Percentiles rank a stretch among this genome's conserved stretches.
phyloP scores from a whole-genome alignment of 2,797 vertebrate genomes.

The Clangula hyemalis region DNA sequence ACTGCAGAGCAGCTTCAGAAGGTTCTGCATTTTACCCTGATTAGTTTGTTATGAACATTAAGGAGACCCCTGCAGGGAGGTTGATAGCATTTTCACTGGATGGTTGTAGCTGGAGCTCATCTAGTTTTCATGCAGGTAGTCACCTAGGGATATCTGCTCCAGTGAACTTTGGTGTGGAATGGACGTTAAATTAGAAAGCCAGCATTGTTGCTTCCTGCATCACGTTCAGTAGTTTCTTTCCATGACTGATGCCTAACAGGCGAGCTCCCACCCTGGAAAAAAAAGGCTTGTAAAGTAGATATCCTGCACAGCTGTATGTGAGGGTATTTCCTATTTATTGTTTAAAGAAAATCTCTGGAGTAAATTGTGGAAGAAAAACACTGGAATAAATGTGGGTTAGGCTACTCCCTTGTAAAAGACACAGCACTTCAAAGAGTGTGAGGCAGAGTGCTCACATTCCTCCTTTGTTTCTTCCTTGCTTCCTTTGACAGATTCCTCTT shows the following conservation, averaged over 20 bases:
- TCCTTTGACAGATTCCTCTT: conserved; percentile 35
- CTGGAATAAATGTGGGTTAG: background rate
- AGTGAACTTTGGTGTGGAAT: background rate
- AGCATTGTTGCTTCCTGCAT: conserved; percentile 67
- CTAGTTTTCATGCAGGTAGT: background rate
- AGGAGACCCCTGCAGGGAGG: background rate
- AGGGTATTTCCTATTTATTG: conserved; percentile 74
- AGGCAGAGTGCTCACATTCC: background rate
- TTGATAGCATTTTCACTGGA: background rate
- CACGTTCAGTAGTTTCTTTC: conserved; percentile 61
- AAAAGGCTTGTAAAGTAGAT: conserved; percentile 64
- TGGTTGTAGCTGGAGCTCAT: background rate
- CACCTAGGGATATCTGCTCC: background rate
- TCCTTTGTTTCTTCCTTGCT: conserved; percentile 25
- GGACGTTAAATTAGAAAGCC: background rate
- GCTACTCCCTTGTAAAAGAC: conserved; percentile 18
- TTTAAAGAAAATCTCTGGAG: conserved; percentile 65
- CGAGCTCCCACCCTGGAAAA: conserved; percentile 73
- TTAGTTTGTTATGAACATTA: background rate
- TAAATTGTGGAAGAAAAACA: conserved; percentile 73
- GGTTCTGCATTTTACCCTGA: background rate
- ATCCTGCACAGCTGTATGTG: conserved; percentile 76
- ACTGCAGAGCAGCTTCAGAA: background rate
- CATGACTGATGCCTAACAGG: background rate
- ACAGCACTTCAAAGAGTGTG: background rate